These are phyloP conservation scores for Microctonus aethiopoides DNA, from an alignment of 2,888 invertebrate species.

Conservation along the genomic window DNA sequence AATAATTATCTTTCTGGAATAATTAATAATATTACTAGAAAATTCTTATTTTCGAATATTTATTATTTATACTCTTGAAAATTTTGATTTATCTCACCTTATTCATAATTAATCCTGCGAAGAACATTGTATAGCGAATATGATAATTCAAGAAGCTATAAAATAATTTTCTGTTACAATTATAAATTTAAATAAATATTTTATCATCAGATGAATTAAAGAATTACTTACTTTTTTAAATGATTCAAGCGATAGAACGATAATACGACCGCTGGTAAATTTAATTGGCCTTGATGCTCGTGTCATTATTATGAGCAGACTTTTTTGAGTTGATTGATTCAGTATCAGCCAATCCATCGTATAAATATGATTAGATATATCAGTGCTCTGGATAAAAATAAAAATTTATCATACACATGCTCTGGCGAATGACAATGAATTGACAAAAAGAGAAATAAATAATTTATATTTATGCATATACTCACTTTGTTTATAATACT, in stretches of 20 bases:
- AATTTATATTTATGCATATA: background rate
- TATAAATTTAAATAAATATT: too few relatives aligned
- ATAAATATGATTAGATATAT: slow-evolving; percentile 31
- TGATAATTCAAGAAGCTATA: background rate
- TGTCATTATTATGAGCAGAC: slow-evolving; percentile 11
- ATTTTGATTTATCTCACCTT: too few relatives aligned
- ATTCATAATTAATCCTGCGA: too few relatives aligned
- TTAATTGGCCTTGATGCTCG: background rate
- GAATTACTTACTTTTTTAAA: slow-evolving; percentile 1
- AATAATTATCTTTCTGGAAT: too few relatives aligned
- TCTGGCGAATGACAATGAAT: too few relatives aligned
- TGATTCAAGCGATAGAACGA: slow-evolving; percentile 6
- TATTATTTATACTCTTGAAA: too few relatives aligned
- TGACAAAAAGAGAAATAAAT: background rate
- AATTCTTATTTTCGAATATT: too few relatives aligned
- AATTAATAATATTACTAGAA: too few relatives aligned
- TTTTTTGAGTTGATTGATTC: background rate
- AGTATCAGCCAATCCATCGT: slow-evolving; percentile 31
- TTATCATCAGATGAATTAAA: background rate
- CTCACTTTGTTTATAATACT: slow-evolving; percentile 45
- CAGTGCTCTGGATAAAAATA: slow-evolving; percentile 24
- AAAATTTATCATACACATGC: background rate
- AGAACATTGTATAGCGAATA: slow-evolving; percentile 9
- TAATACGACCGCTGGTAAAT: slow-evolving; percentile 2
- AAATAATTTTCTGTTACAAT: too few relatives aligned